These are phyloP conservation scores for Drosophila miranda DNA, from an alignment of 1,140 invertebrate genomes.

Conservation along the genomic window DNA sequence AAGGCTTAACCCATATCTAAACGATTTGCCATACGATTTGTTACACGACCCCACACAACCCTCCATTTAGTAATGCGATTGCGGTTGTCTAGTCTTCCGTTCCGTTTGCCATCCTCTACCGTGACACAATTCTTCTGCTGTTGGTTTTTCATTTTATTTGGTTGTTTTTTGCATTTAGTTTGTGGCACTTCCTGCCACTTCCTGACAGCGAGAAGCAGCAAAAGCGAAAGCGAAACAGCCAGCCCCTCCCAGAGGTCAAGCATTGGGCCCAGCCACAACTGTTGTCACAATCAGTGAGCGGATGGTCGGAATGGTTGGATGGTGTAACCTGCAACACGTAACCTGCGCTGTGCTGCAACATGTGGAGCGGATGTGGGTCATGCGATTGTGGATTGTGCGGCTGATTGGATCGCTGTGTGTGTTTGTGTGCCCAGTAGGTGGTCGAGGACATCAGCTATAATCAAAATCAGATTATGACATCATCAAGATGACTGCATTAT, in stretches of 20 bases:
- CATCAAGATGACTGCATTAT: conserved; percentile 5
- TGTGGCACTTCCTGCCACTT: conserved; percentile 51
- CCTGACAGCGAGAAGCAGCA: background rate
- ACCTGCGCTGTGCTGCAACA: conserved; percentile 9
- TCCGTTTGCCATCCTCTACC: too few species aligned
- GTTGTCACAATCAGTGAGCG: conserved; percentile 11
- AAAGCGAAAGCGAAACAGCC: conserved; percentile 36
- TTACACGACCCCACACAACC: too few species aligned
- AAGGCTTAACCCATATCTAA: too few species aligned
- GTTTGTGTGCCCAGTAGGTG: background rate
- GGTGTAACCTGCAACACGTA: conserved; percentile 15
- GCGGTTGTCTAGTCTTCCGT: too few species aligned
- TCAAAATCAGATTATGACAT: conserved; percentile 27
- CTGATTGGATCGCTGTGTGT: background rate
- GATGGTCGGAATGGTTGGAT: background rate
- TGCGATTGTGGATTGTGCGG: too few species aligned
- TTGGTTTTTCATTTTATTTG: background rate
- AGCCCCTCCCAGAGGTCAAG: conserved; percentile 47
- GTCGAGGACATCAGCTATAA: conserved; percentile 30
- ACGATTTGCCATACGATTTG: too few species aligned
- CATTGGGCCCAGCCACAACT: conserved; percentile 20
- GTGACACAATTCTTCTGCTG: background rate
- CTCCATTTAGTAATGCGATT: too few species aligned
- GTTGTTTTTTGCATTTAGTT: conserved; percentile 7
- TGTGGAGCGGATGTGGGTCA: conserved; percentile 33